Evolutionary conservation across 2,797 vertebrate species (phyloP), one percentile per base, ranked within the genome.

Genomic region (Tadarida brasiliensis): DNA sequence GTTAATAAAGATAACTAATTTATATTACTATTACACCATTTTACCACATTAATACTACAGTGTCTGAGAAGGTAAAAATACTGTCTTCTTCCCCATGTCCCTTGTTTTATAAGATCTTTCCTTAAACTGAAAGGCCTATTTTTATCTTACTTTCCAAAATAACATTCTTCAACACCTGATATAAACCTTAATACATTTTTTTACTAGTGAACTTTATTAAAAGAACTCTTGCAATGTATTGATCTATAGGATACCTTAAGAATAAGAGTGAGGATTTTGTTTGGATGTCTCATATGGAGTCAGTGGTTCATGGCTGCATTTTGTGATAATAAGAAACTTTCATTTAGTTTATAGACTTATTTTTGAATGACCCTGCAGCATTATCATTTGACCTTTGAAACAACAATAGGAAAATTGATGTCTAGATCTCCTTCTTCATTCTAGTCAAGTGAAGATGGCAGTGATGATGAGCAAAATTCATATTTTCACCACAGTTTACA

Each of bases 321-420:
- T 85, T 73, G 3, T 83, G 87, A 1, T 77, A 33, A 51, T n/a
- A 44, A 70, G 39, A 88, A 71, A 56, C 1, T 20, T 93, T 87
- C 22, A 59, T 54, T 94, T 90, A 33, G 11, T 91, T 96, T 89
- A 26, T 57, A 92, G 57, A 49, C 49, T 91, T 95, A 90, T 19
- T 90, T 85, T 88, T 88, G 9, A 92, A 68, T 87, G 30, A 63
- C 51, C 90, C 47, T 47, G 35, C 84, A 94, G 19, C 10, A 22
- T 84, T 91, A 54, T 89, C 92, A 1, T 84, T 85, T 85, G 49
- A 93, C 57, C 87, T 91, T 81, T 96, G 68, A 93, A 91, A 89
- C 8, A 92, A 12, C 82, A 87, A 26, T 56, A 81, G 70, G 49
- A 90, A 51, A 28, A 91, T 1, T 81, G 30, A 33, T 89, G 15